Conservation (phyloP, 2,113 vertebrate genomes). For the Anser brachyrhynchus region DNA sequence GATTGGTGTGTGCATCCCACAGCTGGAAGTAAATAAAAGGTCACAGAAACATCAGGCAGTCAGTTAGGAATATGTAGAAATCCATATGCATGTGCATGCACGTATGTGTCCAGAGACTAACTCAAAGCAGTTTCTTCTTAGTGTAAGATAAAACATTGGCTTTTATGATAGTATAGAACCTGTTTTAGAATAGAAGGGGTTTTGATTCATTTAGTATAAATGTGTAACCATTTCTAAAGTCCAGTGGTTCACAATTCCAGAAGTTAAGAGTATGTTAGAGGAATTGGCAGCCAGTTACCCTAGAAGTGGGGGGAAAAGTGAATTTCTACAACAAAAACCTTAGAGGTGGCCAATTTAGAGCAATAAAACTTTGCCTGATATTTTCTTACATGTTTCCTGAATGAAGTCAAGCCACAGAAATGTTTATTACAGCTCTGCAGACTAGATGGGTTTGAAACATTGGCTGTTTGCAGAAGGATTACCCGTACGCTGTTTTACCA, state of each 20-base stretch:
- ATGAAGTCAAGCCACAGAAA: not conserved
- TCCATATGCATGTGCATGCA: constrained; percentile 26
- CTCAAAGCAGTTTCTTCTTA: not conserved
- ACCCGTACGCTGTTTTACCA: not conserved
- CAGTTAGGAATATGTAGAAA: not conserved
- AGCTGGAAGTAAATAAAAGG: constrained; percentile 11
- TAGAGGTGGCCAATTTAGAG: not conserved
- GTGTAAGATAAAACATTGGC: not conserved
- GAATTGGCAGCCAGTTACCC: not conserved
- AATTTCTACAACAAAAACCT: not conserved
- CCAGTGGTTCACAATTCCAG: not conserved
- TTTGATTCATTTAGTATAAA: not conserved
- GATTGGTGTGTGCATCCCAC: not conserved
- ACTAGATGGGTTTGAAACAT: not conserved
- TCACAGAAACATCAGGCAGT: not conserved
- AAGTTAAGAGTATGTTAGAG: not conserved
- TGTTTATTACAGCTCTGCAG: not conserved
- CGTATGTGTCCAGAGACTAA: not conserved
- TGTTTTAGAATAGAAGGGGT: not conserved
- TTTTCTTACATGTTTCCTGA: not conserved
- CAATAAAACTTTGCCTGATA: not conserved
- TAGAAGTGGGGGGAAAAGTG: not conserved
- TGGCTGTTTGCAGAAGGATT: not conserved
- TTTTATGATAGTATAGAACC: not conserved
- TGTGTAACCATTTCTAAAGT: not conserved